A percentile compares a stretch with the other conserved stretches of the same genome.
These are phyloP conservation scores for silkworm (Bombyx mori) DNA, from an alignment of 1,140 invertebrate genomes.

Conservation along the genomic window ASM3026992v2 NC_085118.1:6020001-6020500, in stretches of 20 bases:
- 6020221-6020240: constrained; percentile 23
- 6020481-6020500: constrained; percentile 6
- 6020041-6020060: too few relatives aligned
- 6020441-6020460: neutral
- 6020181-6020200: neutral
- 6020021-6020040: too few relatives aligned
- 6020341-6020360: constrained; percentile 34
- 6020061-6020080: too few relatives aligned
- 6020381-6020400: constrained; percentile 22
- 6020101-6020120: too few relatives aligned
- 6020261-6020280: constrained; percentile 53
- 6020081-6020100: too few relatives aligned
- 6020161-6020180: neutral
- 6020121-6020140: too few relatives aligned
- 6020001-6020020: too few relatives aligned
- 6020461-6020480: constrained; percentile 9
- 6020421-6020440: constrained; percentile 5
- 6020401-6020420: constrained; percentile 3
- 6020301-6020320: constrained; percentile 64
- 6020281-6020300: constrained; percentile 42
- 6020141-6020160: neutral
- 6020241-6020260: constrained; percentile 42
- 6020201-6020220: constrained; percentile 44
- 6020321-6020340: constrained; percentile 53
- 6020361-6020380: constrained; percentile 55